Base-by-base conservation (phyloP, 2,888 invertebrate species). In the Protophormia terraenovae region DNA sequence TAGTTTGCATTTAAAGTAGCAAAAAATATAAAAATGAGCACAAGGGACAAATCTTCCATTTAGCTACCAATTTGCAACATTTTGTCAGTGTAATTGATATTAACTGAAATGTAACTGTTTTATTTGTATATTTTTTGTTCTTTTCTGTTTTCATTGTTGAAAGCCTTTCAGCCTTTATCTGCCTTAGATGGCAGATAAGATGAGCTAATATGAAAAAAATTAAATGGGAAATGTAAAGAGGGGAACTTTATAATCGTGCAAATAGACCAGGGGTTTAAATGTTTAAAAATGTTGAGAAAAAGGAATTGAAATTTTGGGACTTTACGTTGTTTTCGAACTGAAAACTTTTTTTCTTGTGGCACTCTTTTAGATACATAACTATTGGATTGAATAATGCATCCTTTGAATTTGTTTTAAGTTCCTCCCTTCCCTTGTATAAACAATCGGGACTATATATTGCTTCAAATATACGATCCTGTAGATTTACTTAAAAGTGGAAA, bases 11-110 rank as follows among this genome's bases (percentile, higher is more conserved):
- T 72, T 66, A 55, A 80, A 73, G 16, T 32, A 62, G 41, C 45
- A 80, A 55, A 62, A 62, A 32, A 35, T 3, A 47, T 1, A 8
- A 55, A 58, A 22, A 41, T 6, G 1, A 27, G 41, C 62, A 53
- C 27, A 35, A 75, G 41, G 55, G 45, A 58, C 77, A 77, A 83
- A 66, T 77, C 64, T 66, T 77, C 12, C 72, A 72, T 55, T 83
- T 83, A 64, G 45, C 50, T 41, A 66, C 5, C 72, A 77, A 78
- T 83, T 83, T 83, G 77, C 66, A 77, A 77, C 83, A 78, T 72
- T 83, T 83, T 77, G 83, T 77, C 83, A 83, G 47, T 72, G 77
- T 77, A 83, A 78, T 83, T 83, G 83, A 83, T 83, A 83, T 67
- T 35, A 29, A 77, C 60, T 58, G 29, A 71, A 83, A 64, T 50